These are phyloP conservation scores for Iselma pallidipennis DNA, from an alignment of 2,888 invertebrate genomes.

Conservation along the genomic window DNA sequence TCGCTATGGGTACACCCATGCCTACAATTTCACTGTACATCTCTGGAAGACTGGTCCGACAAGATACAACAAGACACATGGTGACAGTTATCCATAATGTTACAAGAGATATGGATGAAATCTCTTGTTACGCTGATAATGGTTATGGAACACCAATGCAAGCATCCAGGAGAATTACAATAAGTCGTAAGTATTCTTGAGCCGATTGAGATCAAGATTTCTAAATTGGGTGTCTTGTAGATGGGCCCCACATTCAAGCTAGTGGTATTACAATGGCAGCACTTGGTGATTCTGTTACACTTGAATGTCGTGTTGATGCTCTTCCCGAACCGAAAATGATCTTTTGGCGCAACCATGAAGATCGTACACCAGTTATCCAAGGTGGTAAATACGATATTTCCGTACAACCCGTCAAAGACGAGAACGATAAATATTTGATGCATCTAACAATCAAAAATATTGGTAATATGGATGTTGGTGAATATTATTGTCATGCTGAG, in stretches of 20 bases:
- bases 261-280: conserved; percentile 78
- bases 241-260: conserved; percentile 76
- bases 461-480: conserved; percentile 71
- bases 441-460: conserved; percentile 74
- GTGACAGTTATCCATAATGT: conserved; percentile 86
- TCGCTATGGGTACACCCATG: conserved; percentile 83
- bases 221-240: conserved; percentile 56
- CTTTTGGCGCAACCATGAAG: conserved; percentile 79
- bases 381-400: conserved; percentile 75
- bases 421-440: conserved; percentile 74
- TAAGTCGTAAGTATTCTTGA: conserved; percentile 71
- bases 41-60: conserved; percentile 75
- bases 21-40: conserved; percentile 84
- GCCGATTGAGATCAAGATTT: too few species aligned
- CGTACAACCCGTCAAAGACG: conserved; percentile 64
- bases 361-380: conserved; percentile 74
- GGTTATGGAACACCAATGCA: conserved; percentile 88
- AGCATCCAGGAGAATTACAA: conserved; percentile 76
- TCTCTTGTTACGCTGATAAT: conserved; percentile 87
- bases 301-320: conserved; percentile 79
- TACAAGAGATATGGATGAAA: conserved; percentile 81
- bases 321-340: conserved; percentile 79
- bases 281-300: conserved; percentile 73
- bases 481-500: conserved; percentile 84
- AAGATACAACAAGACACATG: conserved; percentile 83